These are phyloP conservation scores for Epizoanthus ramosus DNA, from an alignment of 92 coral and sea anemone genomes.

Conservation along the genomic window DNA sequence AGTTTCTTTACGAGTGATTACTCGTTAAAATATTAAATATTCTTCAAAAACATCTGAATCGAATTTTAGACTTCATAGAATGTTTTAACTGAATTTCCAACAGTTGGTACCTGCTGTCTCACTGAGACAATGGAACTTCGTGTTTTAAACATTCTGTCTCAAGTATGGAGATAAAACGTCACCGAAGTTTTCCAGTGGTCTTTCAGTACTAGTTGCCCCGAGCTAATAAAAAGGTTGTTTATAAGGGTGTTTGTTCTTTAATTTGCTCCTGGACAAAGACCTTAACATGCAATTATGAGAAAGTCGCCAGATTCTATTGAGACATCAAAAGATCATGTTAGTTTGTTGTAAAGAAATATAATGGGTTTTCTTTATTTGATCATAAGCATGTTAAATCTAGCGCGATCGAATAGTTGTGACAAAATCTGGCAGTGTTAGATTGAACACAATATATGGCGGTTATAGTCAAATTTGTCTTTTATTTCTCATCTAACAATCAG, in stretches of 20 bases:
- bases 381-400: too few relatives aligned
- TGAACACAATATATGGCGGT: neutral
- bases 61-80: slow-evolving; percentile 2
- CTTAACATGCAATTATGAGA: neutral
- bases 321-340: neutral
- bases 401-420: too few relatives aligned
- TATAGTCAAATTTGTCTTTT: neutral
- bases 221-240: neutral
- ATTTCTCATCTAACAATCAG: neutral
- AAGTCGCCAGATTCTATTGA: neutral
- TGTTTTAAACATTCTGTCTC: slow-evolving; percentile 18
- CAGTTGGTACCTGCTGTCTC: slow-evolving; percentile 11
- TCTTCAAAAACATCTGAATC: slow-evolving; percentile 8
- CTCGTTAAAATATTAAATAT: neutral
- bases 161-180: slow-evolving; percentile 2
- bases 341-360: neutral
- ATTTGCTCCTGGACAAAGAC: neutral
- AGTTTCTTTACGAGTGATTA: slow-evolving; percentile 22
- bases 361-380: neutral
- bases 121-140: slow-evolving; percentile 1
- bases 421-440: too few relatives aligned
- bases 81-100: slow-evolving; percentile 14
- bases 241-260: neutral
- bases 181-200: neutral
- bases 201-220: neutral